Conservation (phyloP, 2,797 vertebrate genomes). For the Antennarius maculatus region DNA sequence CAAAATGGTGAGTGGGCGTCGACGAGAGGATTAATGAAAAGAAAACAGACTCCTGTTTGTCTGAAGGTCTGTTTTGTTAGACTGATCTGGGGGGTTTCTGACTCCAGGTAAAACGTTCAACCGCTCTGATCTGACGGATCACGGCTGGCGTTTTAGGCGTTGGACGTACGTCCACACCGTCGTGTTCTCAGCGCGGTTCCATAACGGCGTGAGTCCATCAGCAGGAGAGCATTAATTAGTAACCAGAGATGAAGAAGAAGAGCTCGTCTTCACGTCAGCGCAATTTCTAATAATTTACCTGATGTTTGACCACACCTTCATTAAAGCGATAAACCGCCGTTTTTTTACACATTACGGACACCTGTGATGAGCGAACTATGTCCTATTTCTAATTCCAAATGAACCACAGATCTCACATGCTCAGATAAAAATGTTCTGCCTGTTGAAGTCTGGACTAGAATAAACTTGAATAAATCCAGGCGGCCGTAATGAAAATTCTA, state of each 20-base stretch:
- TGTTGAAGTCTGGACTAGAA: not conserved
- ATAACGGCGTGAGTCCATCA: constrained; percentile 48
- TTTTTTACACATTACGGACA: not conserved
- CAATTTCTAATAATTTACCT: too few species aligned
- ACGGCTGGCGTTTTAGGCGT: not conserved
- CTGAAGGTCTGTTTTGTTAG: too few species aligned
- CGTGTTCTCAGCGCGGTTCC: constrained; percentile 27
- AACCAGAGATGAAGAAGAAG: constrained; percentile 27
- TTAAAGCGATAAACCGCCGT: too few species aligned
- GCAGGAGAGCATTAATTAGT: constrained; percentile 55
- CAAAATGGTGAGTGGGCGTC: not conserved
- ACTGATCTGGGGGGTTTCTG: too few species aligned
- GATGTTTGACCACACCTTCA: too few species aligned
- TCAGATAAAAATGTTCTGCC: not conserved
- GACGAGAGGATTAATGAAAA: not conserved
- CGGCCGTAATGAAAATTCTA: not conserved
- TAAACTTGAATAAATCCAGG: not conserved
- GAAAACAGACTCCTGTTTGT: not conserved
- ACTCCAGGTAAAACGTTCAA: too few species aligned
- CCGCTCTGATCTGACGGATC: too few species aligned
- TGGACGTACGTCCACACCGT: constrained; percentile 5
- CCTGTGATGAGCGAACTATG: not conserved
- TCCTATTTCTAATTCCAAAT: not conserved
- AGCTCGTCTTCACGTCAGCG: not conserved
- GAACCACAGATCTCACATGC: too few species aligned